These are phyloP conservation scores for Machaerirhynchus nigripectus DNA, from an alignment of 2,113 vertebrate genomes.

Conservation along the genomic window DNA sequence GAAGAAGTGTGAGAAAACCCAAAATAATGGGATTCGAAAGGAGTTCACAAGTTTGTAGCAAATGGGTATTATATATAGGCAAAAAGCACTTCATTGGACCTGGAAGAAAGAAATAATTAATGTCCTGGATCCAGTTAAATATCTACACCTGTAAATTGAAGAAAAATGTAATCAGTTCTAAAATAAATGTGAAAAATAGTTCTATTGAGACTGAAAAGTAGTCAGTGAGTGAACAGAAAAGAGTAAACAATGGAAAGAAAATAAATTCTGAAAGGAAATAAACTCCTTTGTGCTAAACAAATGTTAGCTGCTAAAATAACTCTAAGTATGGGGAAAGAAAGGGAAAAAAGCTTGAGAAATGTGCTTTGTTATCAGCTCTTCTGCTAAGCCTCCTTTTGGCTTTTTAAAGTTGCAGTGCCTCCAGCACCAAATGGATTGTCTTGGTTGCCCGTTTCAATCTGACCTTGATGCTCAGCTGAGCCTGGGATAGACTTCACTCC, in stretches of 20 bases:
- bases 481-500: background rate
- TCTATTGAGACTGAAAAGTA: background rate
- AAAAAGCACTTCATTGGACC: background rate
- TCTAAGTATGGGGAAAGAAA: background rate
- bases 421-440: background rate
- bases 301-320: background rate
- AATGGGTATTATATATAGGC: background rate
- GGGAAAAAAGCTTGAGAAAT: background rate
- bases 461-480: background rate
- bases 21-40: background rate
- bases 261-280: background rate
- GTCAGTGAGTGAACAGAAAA: background rate
- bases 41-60: background rate
- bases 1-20: background rate
- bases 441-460: background rate
- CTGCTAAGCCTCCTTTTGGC: background rate
- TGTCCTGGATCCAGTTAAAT: background rate
- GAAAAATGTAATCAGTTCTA: background rate
- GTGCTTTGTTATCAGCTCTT: background rate
- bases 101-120: background rate
- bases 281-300: background rate
- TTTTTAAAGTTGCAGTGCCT: background rate
- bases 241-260: background rate
- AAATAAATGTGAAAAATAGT: background rate
- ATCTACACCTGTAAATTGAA: background rate